Evolutionary conservation across 2,797 vertebrate species (phyloP), one percentile per base, ranked within the genome.

Genomic region (Crenuchus spilurus): DNA sequence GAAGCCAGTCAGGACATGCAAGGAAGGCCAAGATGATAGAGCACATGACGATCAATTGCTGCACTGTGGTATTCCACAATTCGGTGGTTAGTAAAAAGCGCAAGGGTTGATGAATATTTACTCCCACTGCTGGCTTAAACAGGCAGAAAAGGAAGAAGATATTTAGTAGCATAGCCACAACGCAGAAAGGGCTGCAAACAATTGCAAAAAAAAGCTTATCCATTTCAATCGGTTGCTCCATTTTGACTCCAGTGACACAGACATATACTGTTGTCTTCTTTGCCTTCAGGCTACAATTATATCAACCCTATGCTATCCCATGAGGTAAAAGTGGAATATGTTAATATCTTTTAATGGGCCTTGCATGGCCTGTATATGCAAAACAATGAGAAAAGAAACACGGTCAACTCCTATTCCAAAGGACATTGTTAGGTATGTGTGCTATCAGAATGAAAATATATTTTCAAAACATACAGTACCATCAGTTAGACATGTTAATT

Each of bases 61-160:
- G 77, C 28, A 72, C 48, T 22, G 71, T 62, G 18, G 80, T 77
- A 61, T 77, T 82, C 18, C 46, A 70, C 2, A 79, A 46, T 37
- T 76, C 28, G 16, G 69, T 35, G 6, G 41, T 13, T 22, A 82
- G 72, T 24, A 82, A 54, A 28, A 77, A 68, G 16, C 14, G 22
- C 35, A 78, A 26, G 16, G 80, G 77, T 18, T 76, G 75, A n/a
- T 8, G 76, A 49, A 78, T 2, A 7, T 11, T 71, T 7, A 72
- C 70, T 60, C 71, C 80, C 2, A 14, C 6, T 2, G 18, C 48
- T 39, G 74, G 80, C 22, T 22, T 20, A 31, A 46, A 16, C 0
- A 82, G 60, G 41, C 77, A 79, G 31, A 63, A 74, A 26, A 68
- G 39, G 62, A 76, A 77, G 67, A 77, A 2, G 51, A 71, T 14